Conservation (phyloP, 2,797 vertebrate genomes). For the Enteromius trimaculatus region DNA sequence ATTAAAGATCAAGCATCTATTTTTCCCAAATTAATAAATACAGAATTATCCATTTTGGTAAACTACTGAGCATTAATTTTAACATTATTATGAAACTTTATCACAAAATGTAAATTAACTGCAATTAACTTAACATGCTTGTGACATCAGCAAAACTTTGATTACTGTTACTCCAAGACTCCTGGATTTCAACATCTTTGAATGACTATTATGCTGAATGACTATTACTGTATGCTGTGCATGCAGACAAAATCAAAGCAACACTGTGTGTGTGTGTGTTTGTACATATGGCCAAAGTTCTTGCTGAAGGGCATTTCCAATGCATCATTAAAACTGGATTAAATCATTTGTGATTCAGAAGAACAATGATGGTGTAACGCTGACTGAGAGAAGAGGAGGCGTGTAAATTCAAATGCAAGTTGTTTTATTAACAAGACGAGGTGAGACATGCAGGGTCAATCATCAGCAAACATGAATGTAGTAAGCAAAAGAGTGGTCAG, state of each 20-base stretch:
- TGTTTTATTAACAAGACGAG: no score
- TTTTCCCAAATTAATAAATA: neutral
- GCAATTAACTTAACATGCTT: neutral
- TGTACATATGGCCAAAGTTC: neutral
- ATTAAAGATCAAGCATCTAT: neutral
- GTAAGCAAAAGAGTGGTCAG: no score
- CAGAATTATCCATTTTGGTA: neutral
- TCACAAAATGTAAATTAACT: neutral
- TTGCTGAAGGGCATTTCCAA: no score
- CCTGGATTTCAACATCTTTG: neutral
- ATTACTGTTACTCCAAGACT: neutral
- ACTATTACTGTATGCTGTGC: neutral
- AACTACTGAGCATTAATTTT: neutral
- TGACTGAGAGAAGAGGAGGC: no score
- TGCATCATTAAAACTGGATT: no score
- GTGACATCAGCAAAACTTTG: neutral
- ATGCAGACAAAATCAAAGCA: conserved; percentile 2
- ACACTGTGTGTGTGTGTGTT: neutral
- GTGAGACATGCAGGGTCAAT: no score
- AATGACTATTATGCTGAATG: neutral
- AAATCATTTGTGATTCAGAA: no score
- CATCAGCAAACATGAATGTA: no score
- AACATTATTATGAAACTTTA: neutral
- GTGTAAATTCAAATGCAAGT: no score
- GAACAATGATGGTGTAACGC: no score